phyloP scores from a whole-genome alignment of 1,140 invertebrate species.

The Stegodyphus dumicola region DNA sequence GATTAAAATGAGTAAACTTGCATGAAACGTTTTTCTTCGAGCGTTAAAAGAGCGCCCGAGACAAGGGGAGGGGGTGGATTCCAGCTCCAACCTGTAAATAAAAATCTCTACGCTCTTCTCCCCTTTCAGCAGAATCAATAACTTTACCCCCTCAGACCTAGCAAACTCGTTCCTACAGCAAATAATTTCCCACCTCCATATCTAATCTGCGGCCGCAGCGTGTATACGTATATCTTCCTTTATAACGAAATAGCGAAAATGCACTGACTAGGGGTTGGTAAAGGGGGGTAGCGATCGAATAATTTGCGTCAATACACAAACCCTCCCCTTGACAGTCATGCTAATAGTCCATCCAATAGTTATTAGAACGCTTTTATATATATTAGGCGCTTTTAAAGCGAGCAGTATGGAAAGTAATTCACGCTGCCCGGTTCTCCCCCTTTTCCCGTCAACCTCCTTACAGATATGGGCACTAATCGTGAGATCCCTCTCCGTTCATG shows the following conservation, averaged over 20 bases:
- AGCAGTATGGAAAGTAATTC: constrained; percentile 55
- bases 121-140: constrained; percentile 34
- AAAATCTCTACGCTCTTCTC: constrained; percentile 36
- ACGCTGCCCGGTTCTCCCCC: not conserved
- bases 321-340: constrained; percentile 44
- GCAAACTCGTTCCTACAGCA: constrained; percentile 11
- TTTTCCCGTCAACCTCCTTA: not conserved
- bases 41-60: too few relatives aligned
- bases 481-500: constrained; percentile 25
- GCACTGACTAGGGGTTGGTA: not conserved
- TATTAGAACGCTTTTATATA: constrained; percentile 48
- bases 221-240: constrained; percentile 10
- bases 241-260: constrained; percentile 19
- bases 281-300: constrained; percentile 12
- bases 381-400: constrained; percentile 19
- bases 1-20: too few relatives aligned
- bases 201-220: constrained; percentile 42
- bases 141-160: constrained; percentile 7
- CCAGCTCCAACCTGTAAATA: constrained; percentile 8
- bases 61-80: not conserved
- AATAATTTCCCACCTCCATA: constrained; percentile 38
- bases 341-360: constrained; percentile 58
- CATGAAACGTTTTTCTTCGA: too few relatives aligned
- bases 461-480: constrained; percentile 45
- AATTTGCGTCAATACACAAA: constrained; percentile 56